A percentile compares a stretch with the other conserved stretches of the same genome.
These are phyloP conservation scores for Theretra japonica DNA, from an alignment of 2,888 invertebrate species.

Conservation along the genomic window DNA sequence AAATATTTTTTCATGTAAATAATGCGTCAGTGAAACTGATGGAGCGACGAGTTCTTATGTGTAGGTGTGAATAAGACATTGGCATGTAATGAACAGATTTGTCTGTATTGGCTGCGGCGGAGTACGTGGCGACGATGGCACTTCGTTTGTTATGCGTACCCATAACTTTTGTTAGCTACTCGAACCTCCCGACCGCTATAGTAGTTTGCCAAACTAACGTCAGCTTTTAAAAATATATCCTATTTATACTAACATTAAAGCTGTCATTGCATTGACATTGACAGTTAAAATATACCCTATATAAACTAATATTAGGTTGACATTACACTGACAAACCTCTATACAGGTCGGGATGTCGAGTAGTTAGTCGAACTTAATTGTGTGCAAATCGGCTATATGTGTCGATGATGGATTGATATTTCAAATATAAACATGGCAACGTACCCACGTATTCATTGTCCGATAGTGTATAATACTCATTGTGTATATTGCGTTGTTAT, in stretches of 20 bases:
- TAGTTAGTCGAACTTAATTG: too few species aligned
- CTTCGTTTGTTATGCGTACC: not conserved
- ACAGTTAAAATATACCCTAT: too few species aligned
- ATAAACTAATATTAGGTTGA: too few species aligned
- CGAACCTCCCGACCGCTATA: too few species aligned
- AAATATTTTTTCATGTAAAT: conserved; percentile 35
- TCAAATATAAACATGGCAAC: not conserved
- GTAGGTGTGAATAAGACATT: not conserved
- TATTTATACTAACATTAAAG: too few species aligned
- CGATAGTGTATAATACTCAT: conserved; percentile 31
- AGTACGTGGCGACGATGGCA: not conserved
- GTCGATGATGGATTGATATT: not conserved
- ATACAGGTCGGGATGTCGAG: too few species aligned
- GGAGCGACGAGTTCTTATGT: not conserved
- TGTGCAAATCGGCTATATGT: too few species aligned
- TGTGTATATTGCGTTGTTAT: conserved; percentile 36
- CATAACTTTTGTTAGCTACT: not conserved
- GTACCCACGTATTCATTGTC: not conserved
- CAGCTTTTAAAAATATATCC: too few species aligned
- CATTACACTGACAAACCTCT: too few species aligned
- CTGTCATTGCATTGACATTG: too few species aligned
- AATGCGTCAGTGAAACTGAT: conserved; percentile 29
- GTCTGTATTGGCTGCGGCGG: not conserved
- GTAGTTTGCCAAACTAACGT: too few species aligned
- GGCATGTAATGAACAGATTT: not conserved